A percentile compares a stretch with the other conserved stretches of the same genome.
Conservation (phyloP, 1,140 invertebrate genomes). For the Scaptomyza montana region DNA sequence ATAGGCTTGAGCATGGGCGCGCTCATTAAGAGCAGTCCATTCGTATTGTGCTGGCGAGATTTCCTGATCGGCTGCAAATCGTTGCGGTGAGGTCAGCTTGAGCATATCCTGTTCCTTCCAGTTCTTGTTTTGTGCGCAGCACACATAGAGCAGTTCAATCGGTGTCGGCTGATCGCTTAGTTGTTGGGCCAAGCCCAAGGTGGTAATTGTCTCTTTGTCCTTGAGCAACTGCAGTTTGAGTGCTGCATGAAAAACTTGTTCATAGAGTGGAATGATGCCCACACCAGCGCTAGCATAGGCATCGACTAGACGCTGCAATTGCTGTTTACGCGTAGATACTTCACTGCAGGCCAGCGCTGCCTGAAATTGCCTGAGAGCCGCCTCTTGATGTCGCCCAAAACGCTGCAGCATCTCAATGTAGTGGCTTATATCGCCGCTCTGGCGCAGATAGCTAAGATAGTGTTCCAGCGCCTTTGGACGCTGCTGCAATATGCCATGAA, state of each 20-base stretch:
- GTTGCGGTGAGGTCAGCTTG: slow-evolving; percentile 61
- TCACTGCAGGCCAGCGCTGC: slow-evolving; percentile 69
- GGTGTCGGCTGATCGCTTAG: slow-evolving; percentile 53
- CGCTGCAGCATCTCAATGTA: slow-evolving; percentile 85
- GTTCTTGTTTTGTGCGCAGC: slow-evolving; percentile 71
- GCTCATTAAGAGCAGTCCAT: slow-evolving; percentile 80
- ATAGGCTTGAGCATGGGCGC: slow-evolving; percentile 75
- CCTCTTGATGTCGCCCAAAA: slow-evolving; percentile 85
- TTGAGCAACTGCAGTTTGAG: slow-evolving; percentile 63
- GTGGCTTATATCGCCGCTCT: slow-evolving; percentile 84
- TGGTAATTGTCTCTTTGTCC: slow-evolving; percentile 53
- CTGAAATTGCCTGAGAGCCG: slow-evolving; percentile 85
- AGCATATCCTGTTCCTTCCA: slow-evolving; percentile 78
- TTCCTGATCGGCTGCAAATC: slow-evolving; percentile 69
- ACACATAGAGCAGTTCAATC: slow-evolving; percentile 75
- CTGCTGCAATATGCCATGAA: slow-evolving; percentile 84
- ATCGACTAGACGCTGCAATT: slow-evolving; percentile 62
- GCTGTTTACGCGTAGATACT: slow-evolving; percentile 46
- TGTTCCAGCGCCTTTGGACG: slow-evolving; percentile 85
- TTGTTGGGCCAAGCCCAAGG: slow-evolving; percentile 7
- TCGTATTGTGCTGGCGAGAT: slow-evolving; percentile 78
- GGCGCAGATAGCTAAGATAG: slow-evolving; percentile 85
- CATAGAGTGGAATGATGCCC: slow-evolving; percentile 63
- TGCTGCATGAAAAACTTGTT: slow-evolving; percentile 66
- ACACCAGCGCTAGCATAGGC: slow-evolving; percentile 65